Base-by-base conservation (phyloP, 1,140 invertebrate species). In the Diabrotica virgifera region DNA sequence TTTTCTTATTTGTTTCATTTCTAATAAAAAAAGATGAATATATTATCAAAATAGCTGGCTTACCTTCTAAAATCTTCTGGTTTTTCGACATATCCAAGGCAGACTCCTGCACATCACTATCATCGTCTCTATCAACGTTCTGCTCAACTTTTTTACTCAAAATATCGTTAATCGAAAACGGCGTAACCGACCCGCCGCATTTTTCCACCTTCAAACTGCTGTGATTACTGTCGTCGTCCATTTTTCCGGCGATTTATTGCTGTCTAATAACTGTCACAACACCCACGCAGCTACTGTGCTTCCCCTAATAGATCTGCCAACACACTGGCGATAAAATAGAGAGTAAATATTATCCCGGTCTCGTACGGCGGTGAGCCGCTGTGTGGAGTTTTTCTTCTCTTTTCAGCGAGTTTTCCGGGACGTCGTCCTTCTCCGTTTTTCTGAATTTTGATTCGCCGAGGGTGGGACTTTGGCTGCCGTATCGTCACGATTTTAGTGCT, bases 121-220 rank as follows among this genome's bases (percentile, higher is more conserved):
- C 70, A 13, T 69, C 66, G 53, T 76, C 81, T 57, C 78, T 79
- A 11, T 69, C 67, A 55, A 75, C 81, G 53, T 78, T 79, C 37
- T 52, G 67, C 40, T 69, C 59, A 11, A 12, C 67, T 51, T 76
- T 81, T 65, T 82, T 84, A 46, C 85, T 90, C 60, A 90, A 78
- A 74, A 90, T 91, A 68, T 90, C 89, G 67, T 90, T 88, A 66
- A 91, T 90, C 59, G 89, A 90, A 76, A 91, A 91, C 11, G 89
- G 88, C 7, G 89, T 91, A 13, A 80, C 79, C 0, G 82, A 78
- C n/a, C 76, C 56, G 10, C 37, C 59, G 59, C 59, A 62, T 55
- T 71, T 73, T 38, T 70, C 69, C 11, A 52, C 51, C 59, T 72
- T 74, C 5, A 37, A 24, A n/a, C 53, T 59, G 37, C 54, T 53